Evolutionary conservation across 2,797 vertebrate species (phyloP).

Genomic region (Mycteria americana): DNA sequence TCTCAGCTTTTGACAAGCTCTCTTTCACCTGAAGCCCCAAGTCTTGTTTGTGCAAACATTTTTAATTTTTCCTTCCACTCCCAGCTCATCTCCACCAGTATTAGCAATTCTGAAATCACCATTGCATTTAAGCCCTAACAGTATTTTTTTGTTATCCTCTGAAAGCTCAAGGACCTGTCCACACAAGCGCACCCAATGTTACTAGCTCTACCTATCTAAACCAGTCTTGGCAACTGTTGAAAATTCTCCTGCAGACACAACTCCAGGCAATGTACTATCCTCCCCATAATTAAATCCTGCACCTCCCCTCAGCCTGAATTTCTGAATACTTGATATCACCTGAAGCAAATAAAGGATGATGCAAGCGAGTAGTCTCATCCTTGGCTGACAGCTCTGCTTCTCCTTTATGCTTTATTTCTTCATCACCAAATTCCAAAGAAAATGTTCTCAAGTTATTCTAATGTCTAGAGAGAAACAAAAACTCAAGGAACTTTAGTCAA

Average conservation of each 20-base stretch:
- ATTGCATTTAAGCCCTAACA: neutral
- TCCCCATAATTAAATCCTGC: neutral
- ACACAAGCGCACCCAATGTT: neutral
- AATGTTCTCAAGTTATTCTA: neutral
- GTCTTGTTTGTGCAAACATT: neutral
- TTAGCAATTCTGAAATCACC: neutral
- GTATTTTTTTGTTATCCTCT: neutral
- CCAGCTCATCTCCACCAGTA: neutral
- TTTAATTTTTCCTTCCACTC: neutral
- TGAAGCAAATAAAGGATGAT: conserved; percentile 30
- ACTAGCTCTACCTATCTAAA: neutral
- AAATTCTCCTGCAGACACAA: neutral
- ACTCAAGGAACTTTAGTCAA: neutral
- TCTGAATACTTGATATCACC: neutral
- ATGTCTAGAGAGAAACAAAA: neutral
- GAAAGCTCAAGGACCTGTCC: neutral
- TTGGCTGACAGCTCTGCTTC: neutral
- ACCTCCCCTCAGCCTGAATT: neutral
- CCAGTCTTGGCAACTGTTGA: neutral
- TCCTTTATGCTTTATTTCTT: neutral
- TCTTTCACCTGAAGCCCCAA: neutral
- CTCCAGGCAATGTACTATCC: neutral
- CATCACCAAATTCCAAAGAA: neutral
- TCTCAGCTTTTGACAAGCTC: neutral
- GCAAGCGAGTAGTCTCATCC: neutral